These are phyloP conservation scores for Fukomys damarensis DNA, from an alignment of 2,113 vertebrate species.

Conservation along the genomic window DNA sequence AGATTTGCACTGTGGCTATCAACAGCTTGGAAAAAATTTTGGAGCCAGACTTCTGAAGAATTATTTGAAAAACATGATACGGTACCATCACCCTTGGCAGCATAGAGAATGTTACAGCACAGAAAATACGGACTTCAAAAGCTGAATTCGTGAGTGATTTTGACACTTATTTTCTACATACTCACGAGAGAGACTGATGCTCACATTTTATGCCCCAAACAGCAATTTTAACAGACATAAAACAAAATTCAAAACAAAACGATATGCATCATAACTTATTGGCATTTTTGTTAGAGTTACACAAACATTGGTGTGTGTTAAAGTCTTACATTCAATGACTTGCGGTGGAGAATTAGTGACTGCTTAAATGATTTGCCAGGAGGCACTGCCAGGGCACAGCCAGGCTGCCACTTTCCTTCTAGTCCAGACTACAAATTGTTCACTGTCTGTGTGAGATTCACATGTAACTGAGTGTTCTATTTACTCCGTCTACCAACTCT, in stretches of 20 bases:
- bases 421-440: not conserved
- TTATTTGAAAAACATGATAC: not conserved
- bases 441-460: not conserved
- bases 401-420: not conserved
- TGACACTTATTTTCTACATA: not conserved
- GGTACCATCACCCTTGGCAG: not conserved
- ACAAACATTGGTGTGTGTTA: not conserved
- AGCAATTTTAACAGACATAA: not conserved
- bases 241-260: not conserved
- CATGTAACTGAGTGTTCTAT: not conserved
- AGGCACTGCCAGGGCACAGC: too few relatives aligned
- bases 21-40: not conserved
- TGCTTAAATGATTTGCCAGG: not conserved
- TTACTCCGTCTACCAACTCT: not conserved
- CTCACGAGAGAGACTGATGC: not conserved
- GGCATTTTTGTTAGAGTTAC: not conserved
- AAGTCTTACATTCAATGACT: not conserved
- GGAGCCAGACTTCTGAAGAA: not conserved
- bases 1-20: not conserved
- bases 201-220: not conserved
- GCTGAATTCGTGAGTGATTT: not conserved
- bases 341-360: not conserved
- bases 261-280: not conserved
- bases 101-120: not conserved
- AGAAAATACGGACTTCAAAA: not conserved